Conservation (phyloP, 2,888 invertebrate species). For the Portevinia maculata region DNA sequence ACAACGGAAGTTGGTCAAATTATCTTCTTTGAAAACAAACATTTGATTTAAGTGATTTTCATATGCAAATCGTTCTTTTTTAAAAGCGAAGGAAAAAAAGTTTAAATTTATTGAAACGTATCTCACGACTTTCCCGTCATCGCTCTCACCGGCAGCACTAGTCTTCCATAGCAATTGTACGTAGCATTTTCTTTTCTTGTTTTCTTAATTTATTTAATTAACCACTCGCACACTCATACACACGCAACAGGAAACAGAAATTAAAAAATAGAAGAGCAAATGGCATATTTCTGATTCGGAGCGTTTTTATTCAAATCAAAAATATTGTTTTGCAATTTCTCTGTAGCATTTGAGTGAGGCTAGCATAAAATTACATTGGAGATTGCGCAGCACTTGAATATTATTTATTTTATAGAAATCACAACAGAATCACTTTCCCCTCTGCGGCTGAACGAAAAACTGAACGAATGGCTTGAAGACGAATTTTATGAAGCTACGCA, state of each 20-base stretch:
- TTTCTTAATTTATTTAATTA: constrained; percentile 33
- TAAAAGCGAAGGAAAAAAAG: no score
- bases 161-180: constrained; percentile 16
- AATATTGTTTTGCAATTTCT: constrained; percentile 8
- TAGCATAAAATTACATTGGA: background rate
- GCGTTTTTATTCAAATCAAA: constrained; percentile 21
- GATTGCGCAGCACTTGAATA: background rate
- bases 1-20: background rate
- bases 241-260: constrained; percentile 43
- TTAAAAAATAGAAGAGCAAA: background rate
- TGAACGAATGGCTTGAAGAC: constrained; percentile 33
- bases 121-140: constrained; percentile 15
- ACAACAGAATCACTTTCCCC: constrained; percentile 43
- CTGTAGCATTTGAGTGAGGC: background rate
- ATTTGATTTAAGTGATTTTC: background rate
- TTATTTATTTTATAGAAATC: constrained; percentile 13
- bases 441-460: constrained; percentile 19
- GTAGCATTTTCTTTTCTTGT: constrained; percentile 29
- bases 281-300: constrained; percentile 10
- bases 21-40: background rate
- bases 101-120: constrained; percentile 3
- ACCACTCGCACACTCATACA: constrained; percentile 22
- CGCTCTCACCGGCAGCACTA: constrained; percentile 31
- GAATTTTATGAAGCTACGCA: constrained; percentile 11
- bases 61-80: no score